These are phyloP conservation scores for Anagrus nilaparvatae DNA, from an alignment of 1,140 invertebrate species.

Conservation along the genomic window DNA sequence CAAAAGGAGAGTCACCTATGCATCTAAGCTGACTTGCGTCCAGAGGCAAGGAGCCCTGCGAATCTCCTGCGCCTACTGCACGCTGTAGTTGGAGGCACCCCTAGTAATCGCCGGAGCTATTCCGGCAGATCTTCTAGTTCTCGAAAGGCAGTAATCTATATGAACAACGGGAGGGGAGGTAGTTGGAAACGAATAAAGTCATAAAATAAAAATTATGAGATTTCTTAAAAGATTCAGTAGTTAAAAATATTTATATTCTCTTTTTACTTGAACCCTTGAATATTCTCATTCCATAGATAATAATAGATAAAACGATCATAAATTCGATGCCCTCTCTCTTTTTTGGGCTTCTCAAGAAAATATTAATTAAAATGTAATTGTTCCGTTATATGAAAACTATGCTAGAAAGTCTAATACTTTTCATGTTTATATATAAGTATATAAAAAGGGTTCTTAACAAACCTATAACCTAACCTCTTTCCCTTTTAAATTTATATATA, in stretches of 20 bases:
- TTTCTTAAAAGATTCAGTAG: conserved; percentile 36
- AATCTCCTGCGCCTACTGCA: too few species aligned
- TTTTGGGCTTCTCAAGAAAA: conserved; percentile 39
- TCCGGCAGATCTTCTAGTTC: too few species aligned
- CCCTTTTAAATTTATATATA: too few species aligned
- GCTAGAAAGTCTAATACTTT: conserved; percentile 20
- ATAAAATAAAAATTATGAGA: conserved; percentile 40
- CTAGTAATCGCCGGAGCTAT: too few species aligned
- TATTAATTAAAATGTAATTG: conserved; percentile 48
- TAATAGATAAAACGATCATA: conserved; percentile 47
- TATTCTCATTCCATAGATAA: conserved; percentile 28
- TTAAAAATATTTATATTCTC: conserved; percentile 8
- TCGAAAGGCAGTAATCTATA: conserved; percentile 15
- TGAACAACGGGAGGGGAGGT: conserved; percentile 25
- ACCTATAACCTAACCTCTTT: too few species aligned
- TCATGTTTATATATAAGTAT: too few species aligned
- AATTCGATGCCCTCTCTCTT: conserved; percentile 41
- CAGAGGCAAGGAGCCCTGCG: too few species aligned
- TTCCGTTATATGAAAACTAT: too few species aligned
- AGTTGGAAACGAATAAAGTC: conserved; percentile 30
- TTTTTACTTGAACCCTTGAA: conserved; percentile 19
- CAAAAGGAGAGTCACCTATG: too few species aligned
- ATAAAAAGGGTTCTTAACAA: too few species aligned
- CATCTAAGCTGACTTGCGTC: too few species aligned
- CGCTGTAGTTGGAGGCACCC: too few species aligned